Evolutionary conservation across 1,140 invertebrate species (phyloP), one percentile per base, ranked within the genome.

Genomic region (Pissodes strobi): DNA sequence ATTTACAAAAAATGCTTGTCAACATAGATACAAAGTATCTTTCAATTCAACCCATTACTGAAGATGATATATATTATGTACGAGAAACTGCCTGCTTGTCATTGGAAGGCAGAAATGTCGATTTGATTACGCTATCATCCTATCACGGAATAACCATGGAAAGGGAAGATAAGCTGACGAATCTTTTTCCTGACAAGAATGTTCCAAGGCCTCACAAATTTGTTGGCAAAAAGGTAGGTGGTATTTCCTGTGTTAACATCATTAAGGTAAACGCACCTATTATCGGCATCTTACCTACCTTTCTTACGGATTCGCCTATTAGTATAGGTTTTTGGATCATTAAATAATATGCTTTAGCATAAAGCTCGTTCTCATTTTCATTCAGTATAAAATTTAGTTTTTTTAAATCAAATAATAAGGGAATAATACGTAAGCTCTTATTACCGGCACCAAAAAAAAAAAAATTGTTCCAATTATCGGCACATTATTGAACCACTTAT

Each of bases 61-160:
- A 72, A 52, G 87, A 92, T 71, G 87, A 88, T 64, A 88, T 96
- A 68, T 95, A 96, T 80, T 97, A 94, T 79, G 86, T 88, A 63
- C 81, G 92, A 71, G 94, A 96, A 81, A 86, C 89, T 71, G 83
- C 93, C 13, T 90, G 90, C 69, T 84, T 89, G 75, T 90, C 92
- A 4, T 79, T 94, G 66, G 93, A 97, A 83, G 88, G 88, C 63
- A 81, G 93, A 68, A 81, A 88, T 67, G 82, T 97, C 13, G 94
- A 97, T 81, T 76, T 97, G 38, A 73, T 98, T 43, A 97, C 94
- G 17, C 90, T 98, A 75, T 87, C 90, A 18, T 94, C 92, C 1
- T 87, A 87, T 76, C 87, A 93, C 77, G 90, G 89, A 27, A 90
- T 94, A 34, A 86, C 84, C 9, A 79, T 78, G 19, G 83, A 87